Conservation (phyloP, 2,888 invertebrate genomes). For the Macaria notata region DNA sequence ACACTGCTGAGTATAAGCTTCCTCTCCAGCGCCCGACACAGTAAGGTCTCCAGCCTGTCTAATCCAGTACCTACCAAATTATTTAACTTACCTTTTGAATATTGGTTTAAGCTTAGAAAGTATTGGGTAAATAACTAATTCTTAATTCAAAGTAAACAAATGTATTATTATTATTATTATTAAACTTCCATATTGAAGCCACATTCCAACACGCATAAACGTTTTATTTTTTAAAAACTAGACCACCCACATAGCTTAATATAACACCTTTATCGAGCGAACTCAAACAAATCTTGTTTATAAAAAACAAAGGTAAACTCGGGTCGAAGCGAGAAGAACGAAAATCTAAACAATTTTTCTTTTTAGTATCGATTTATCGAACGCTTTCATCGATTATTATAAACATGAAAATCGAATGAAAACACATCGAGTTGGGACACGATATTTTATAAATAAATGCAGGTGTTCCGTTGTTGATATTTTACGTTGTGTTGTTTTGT, state of each 20-base stretch:
- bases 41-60: too few species aligned
- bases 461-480: constrained; percentile 21
- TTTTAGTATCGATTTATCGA: constrained; percentile 42
- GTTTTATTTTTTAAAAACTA: constrained; percentile 15
- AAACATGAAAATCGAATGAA: constrained; percentile 71
- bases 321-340: constrained; percentile 51
- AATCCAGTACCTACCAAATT: too few species aligned
- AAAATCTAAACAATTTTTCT: constrained; percentile 48
- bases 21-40: too few species aligned
- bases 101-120: too few species aligned
- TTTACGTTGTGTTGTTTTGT: neutral
- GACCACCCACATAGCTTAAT: constrained; percentile 28
- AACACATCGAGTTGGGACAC: constrained; percentile 42
- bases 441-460: constrained; percentile 34
- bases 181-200: too few species aligned
- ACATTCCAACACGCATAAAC: too few species aligned
- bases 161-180: too few species aligned
- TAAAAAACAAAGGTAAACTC: constrained; percentile 66
- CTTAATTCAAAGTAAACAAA: too few species aligned
- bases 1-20: too few species aligned
- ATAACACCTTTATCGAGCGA: constrained; percentile 26
- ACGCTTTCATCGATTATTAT: constrained; percentile 56
- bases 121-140: too few species aligned
- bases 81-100: too few species aligned
- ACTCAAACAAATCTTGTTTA: constrained; percentile 50